Percentiles rank a stretch among this genome's conserved stretches.
These are phyloP conservation scores for Turritopsis dohrnii DNA, from an alignment of 30 jellyfish, hydroid and myxozoan species.

Conservation along the genomic window DNA sequence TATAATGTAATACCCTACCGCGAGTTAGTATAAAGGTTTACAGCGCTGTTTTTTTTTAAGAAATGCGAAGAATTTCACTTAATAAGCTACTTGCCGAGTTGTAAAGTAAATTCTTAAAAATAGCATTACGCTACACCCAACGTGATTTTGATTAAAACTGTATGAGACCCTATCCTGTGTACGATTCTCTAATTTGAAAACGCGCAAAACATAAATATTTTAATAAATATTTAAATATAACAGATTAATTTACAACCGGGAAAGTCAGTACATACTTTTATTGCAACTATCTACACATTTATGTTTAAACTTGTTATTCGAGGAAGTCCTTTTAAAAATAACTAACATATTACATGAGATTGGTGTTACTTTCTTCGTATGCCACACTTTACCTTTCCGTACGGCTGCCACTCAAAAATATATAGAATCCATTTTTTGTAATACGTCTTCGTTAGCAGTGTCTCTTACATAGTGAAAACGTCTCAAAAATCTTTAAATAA, in stretches of 20 bases:
- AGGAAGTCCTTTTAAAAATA: too few relatives aligned
- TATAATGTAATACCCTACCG: not conserved
- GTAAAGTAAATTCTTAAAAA: not conserved
- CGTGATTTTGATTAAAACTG: not conserved
- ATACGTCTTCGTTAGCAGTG: too few relatives aligned
- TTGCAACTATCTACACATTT: too few relatives aligned
- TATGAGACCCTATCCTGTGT: not conserved
- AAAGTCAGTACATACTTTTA: too few relatives aligned
- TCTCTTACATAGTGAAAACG: not conserved
- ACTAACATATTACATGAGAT: too few relatives aligned
- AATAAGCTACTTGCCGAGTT: not conserved
- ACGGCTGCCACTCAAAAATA: too few relatives aligned
- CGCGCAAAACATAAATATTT: not conserved
- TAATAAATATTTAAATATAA: too few relatives aligned
- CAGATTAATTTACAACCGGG: too few relatives aligned
- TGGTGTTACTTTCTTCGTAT: too few relatives aligned
- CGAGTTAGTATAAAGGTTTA: not conserved
- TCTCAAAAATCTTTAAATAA: not conserved
- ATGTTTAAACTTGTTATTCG: too few relatives aligned
- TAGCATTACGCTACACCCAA: not conserved
- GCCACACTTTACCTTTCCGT: too few relatives aligned
- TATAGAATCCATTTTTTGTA: too few relatives aligned
- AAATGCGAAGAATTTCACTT: not conserved
- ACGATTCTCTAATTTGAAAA: not conserved
- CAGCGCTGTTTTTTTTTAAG: not conserved